phyloP scores from a whole-genome alignment of 2,113 vertebrate species.

The Macquaria australasica region DNA sequence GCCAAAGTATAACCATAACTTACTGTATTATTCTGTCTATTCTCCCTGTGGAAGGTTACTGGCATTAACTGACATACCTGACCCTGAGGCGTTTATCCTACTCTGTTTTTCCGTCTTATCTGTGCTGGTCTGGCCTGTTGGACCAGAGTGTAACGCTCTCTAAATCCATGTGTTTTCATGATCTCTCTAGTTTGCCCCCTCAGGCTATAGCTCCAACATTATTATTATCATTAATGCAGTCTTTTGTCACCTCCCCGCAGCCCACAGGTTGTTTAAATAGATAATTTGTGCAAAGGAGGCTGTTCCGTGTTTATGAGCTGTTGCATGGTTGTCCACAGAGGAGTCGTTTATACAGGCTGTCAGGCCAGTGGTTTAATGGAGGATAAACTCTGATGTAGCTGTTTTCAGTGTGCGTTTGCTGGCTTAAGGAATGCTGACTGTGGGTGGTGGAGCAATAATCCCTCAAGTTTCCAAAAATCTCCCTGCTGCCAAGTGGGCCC shows the following conservation, averaged over 20 bases:
- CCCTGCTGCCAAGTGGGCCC: constrained; percentile 15
- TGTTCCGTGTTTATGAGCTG: constrained; percentile 37
- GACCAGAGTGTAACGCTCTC: constrained; percentile 29
- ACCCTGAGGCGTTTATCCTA: constrained; percentile 22
- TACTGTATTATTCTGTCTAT: not conserved
- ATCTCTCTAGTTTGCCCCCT: constrained; percentile 25
- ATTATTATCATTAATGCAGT: constrained; percentile 39
- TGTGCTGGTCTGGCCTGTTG: constrained; percentile 51
- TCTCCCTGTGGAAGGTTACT: constrained; percentile 3
- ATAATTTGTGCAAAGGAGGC: constrained; percentile 11
- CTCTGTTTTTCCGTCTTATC: constrained; percentile 31
- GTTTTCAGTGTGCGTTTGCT: constrained; percentile 42
- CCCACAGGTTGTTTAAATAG: constrained; percentile 30
- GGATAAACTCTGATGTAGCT: constrained; percentile 15
- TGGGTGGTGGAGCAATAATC: constrained; percentile 51
- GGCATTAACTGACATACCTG: constrained; percentile 24
- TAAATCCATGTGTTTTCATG: constrained; percentile 8
- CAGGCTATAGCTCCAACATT: constrained; percentile 14
- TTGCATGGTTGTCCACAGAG: constrained; percentile 12
- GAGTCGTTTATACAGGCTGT: constrained; percentile 34
- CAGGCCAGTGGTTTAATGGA: constrained; percentile 22
- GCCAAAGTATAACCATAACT: not conserved
- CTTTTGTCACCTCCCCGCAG: not conserved
- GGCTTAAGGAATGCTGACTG: constrained; percentile 36
- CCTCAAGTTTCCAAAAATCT: constrained; percentile 39